These are phyloP conservation scores for Liolophura sinensis DNA, from an alignment of 1,140 invertebrate genomes.

Conservation along the genomic window DNA sequence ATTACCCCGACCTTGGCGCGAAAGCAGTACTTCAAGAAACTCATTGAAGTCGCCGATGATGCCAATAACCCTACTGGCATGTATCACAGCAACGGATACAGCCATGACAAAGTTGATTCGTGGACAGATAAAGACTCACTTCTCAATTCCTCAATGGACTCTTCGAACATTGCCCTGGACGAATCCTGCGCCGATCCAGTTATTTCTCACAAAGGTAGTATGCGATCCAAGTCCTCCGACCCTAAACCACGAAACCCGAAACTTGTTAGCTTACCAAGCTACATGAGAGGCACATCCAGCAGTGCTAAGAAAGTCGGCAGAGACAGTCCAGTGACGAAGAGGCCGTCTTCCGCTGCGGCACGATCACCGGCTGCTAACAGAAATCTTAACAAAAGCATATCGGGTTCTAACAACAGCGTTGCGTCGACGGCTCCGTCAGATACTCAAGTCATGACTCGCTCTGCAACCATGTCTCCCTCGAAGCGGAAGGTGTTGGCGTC, in stretches of 20 bases:
- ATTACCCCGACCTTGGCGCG: conserved; percentile 27
- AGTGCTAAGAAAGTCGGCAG: neutral
- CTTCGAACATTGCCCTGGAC: conserved; percentile 34
- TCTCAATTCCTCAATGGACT: conserved; percentile 33
- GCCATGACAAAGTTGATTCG: conserved; percentile 42
- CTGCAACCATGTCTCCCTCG: too few species aligned
- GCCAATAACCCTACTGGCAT: conserved; percentile 9
- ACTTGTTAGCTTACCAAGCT: neutral
- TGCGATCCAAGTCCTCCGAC: neutral
- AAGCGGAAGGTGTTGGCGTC: too few species aligned
- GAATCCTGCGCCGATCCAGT: conserved; percentile 4
- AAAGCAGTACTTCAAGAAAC: conserved; percentile 21
- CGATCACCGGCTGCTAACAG: too few species aligned
- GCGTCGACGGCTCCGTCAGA: too few species aligned
- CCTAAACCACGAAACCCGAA: neutral
- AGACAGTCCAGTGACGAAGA: neutral
- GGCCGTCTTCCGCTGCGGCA: too few species aligned
- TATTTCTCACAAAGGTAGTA: neutral
- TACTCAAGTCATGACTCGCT: too few species aligned
- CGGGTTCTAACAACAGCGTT: too few species aligned
- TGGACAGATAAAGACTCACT: conserved; percentile 44
- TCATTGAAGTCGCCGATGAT: conserved; percentile 8
- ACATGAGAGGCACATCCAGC: conserved; percentile 9
- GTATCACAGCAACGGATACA: conserved; percentile 6
- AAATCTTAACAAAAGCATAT: too few species aligned